These are phyloP conservation scores for Meiosimyza decipiens DNA, from an alignment of 2,888 invertebrate species.

Conservation along the genomic window DNA sequence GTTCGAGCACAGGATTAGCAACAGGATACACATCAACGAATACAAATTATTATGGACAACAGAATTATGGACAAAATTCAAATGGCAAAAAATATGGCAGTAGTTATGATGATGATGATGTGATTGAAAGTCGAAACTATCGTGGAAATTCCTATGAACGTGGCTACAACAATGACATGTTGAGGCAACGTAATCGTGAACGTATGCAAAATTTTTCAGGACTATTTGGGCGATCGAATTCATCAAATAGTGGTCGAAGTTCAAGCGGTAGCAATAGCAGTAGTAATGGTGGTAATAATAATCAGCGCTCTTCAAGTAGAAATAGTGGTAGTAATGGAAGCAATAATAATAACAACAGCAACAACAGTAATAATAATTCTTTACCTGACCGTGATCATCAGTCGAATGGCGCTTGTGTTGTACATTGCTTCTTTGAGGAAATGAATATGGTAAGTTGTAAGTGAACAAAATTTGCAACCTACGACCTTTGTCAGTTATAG, in stretches of 20 bases:
- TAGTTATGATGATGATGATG: constrained; percentile 34
- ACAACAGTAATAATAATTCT: constrained; percentile 43
- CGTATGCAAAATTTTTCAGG: constrained; percentile 43
- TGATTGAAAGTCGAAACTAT: constrained; percentile 57
- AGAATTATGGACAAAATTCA: constrained; percentile 9
- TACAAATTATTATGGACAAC: constrained; percentile 32
- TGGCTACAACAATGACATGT: constrained; percentile 39
- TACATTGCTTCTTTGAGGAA: constrained; percentile 78
- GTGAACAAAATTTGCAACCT: too few species aligned
- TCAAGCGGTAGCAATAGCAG: constrained; percentile 23
- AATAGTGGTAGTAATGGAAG: constrained; percentile 46
- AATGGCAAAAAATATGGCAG: constrained; percentile 34
- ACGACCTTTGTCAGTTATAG: too few species aligned
- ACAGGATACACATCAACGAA: constrained; percentile 26
- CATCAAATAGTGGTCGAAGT: constrained; percentile 35
- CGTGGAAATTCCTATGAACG: constrained; percentile 40
- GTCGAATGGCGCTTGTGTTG: constrained; percentile 68
- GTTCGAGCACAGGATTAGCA: constrained; percentile 22
- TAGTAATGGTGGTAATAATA: constrained; percentile 31
- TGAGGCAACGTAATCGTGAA: constrained; percentile 47
- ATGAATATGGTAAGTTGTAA: constrained; percentile 72
- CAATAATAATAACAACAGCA: constrained; percentile 42
- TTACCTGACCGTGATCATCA: constrained; percentile 15
- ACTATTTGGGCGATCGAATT: constrained; percentile 47
- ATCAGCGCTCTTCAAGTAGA: neutral